These are phyloP conservation scores for Callaeas wilsoni DNA, from an alignment of 2,113 vertebrate species.

Conservation along the genomic window DNA sequence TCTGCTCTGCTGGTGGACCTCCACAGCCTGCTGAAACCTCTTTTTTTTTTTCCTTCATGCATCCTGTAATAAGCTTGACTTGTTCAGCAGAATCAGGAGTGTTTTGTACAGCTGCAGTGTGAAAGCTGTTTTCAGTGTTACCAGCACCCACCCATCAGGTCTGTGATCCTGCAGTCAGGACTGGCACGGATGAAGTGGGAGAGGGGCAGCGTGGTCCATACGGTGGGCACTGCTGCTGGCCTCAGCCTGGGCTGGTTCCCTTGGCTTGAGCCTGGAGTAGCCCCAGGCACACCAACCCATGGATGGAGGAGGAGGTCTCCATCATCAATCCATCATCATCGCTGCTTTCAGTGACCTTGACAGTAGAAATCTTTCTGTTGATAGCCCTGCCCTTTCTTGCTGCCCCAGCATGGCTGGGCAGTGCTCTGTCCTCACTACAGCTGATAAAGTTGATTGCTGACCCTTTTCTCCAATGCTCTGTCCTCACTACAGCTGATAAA, in stretches of 20 bases:
- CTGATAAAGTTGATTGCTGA: neutral
- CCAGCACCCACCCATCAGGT: neutral
- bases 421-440: neutral
- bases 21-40: neutral
- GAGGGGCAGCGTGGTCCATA: fast-evolving
- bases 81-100: neutral
- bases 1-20: neutral
- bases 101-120: neutral
- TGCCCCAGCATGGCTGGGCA: neutral
- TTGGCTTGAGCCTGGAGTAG: neutral
- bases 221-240: neutral
- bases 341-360: neutral
- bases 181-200: neutral
- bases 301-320: neutral
- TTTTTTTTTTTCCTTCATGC: neutral
- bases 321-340: neutral
- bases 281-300: neutral
- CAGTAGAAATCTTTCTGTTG: neutral
- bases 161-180: neutral
- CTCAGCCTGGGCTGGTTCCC: neutral
- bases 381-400: neutral
- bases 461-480: neutral
- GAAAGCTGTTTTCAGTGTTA: neutral
- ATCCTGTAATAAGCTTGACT: neutral
- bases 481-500: neutral